These are phyloP conservation scores for Stratiolaelaps scimitus DNA, from an alignment of 1,140 invertebrate species.

Conservation along the genomic window DNA sequence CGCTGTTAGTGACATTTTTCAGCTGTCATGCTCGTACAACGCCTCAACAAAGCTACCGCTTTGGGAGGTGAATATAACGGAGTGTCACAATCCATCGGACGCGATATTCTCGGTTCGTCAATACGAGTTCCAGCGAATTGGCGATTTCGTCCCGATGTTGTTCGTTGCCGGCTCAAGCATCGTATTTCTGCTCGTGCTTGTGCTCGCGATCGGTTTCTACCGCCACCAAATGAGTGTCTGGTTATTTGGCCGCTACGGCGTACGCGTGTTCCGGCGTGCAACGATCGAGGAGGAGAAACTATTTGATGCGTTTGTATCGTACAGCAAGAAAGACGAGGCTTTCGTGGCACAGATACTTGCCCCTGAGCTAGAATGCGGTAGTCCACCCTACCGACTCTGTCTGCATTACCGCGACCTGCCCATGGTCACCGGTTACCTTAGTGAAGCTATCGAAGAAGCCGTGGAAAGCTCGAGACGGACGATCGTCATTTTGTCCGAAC, in stretches of 20 bases:
- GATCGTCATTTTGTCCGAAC: conserved; percentile 62
- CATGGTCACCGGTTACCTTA: conserved; percentile 64
- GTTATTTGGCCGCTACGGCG: no score
- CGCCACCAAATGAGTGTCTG: no score
- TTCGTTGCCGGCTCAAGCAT: conserved; percentile 10
- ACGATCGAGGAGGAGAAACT: conserved; percentile 30
- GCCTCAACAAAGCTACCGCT: no score
- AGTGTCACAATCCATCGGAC: neutral
- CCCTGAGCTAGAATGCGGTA: conserved; percentile 31
- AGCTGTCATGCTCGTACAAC: no score
- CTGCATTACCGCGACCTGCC: conserved; percentile 73
- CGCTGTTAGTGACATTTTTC: conserved; percentile 22
- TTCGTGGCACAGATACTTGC: conserved; percentile 30
- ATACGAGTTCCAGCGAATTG: neutral
- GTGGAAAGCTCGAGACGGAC: conserved; percentile 44
- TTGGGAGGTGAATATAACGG: no score
- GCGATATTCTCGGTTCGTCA: neutral
- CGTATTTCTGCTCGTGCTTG: neutral
- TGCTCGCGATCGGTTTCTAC: neutral
- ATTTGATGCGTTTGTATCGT: conserved; percentile 34
- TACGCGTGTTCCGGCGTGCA: no score
- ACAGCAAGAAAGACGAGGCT: conserved; percentile 30
- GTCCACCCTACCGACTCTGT: conserved; percentile 57
- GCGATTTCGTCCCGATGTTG: conserved; percentile 25
- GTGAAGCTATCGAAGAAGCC: conserved; percentile 45